Conservation (phyloP, 2,888 invertebrate species). For the Cremastinae sp. region DNA sequence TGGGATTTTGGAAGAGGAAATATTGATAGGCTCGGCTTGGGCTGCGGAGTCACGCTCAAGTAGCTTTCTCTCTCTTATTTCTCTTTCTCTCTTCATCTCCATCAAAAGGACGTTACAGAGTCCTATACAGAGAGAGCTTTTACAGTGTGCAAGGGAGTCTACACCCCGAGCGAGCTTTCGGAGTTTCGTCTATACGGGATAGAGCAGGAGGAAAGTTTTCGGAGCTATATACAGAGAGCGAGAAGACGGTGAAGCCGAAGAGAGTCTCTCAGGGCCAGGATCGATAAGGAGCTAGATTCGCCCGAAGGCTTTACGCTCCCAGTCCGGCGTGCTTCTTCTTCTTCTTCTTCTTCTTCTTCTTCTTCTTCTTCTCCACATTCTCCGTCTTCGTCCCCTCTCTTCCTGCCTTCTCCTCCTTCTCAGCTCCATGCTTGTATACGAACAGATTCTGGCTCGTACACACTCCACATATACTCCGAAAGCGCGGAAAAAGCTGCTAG, state of each 20-base stretch:
- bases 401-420: slow-evolving; percentile 44
- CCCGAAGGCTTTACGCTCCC: slow-evolving; percentile 76
- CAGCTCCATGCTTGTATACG: slow-evolving; percentile 8
- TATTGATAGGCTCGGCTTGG: slow-evolving; percentile 80
- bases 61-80: slow-evolving; percentile 74
- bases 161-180: slow-evolving; percentile 52
- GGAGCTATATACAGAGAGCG: slow-evolving; percentile 32
- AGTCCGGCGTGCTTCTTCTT: slow-evolving; percentile 74
- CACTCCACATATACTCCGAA: slow-evolving; percentile 1
- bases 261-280: slow-evolving; percentile 77
- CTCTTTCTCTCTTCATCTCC: slow-evolving; percentile 64
- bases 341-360: slow-evolving; percentile 18
- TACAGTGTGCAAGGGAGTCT: slow-evolving; percentile 29
- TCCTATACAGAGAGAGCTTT: slow-evolving; percentile 32
- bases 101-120: slow-evolving; percentile 46
- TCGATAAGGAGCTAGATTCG: slow-evolving; percentile 79
- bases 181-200: slow-evolving; percentile 40
- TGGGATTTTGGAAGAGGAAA: slow-evolving; percentile 76
- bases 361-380: slow-evolving; percentile 70
- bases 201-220: slow-evolving; percentile 15
- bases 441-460: slow-evolving; percentile 11
- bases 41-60: slow-evolving; percentile 80
- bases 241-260: slow-evolving; percentile 47
- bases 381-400: slow-evolving; percentile 74
- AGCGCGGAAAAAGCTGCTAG: slow-evolving; percentile 24